Evolutionary conservation across 2,888 invertebrate genomes (phyloP).

Genomic region (Isotomurus palustris): DNA sequence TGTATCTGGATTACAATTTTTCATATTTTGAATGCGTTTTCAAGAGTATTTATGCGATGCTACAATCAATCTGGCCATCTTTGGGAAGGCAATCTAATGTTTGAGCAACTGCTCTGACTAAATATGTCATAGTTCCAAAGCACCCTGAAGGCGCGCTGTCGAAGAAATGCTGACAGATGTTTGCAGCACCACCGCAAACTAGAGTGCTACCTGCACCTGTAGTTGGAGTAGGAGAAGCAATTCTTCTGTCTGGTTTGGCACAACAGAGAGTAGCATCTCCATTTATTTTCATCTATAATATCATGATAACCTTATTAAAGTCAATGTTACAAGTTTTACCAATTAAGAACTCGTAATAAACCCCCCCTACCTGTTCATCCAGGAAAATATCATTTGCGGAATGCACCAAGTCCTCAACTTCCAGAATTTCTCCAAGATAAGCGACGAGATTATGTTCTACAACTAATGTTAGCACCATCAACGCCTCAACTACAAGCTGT

Average conservation of each 20-base stretch:
- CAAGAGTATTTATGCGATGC: constrained; percentile 53
- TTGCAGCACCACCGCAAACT: constrained; percentile 83
- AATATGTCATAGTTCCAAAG: constrained; percentile 95
- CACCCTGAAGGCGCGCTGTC: constrained; percentile 97
- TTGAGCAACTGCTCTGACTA: constrained; percentile 75
- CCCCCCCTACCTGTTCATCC: constrained; percentile 75
- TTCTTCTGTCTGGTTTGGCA: constrained; percentile 66
- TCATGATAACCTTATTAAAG: not conserved
- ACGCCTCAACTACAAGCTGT: constrained; percentile 91
- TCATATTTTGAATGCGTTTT: too few relatives aligned
- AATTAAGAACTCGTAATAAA: too few relatives aligned
- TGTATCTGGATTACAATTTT: too few relatives aligned
- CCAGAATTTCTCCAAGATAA: constrained; percentile 71
- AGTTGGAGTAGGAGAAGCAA: constrained; percentile 58
- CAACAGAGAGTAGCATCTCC: constrained; percentile 93
- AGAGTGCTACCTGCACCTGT: constrained; percentile 48
- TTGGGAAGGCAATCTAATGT: constrained; percentile 65
- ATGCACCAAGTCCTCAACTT: constrained; percentile 87
- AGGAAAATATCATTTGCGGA: constrained; percentile 92
- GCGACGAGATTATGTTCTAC: constrained; percentile 78
- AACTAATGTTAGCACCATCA: constrained; percentile 91
- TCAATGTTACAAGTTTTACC: too few relatives aligned
- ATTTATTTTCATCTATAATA: constrained; percentile 67
- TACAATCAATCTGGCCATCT: constrained; percentile 74
- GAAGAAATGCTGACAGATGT: constrained; percentile 94